Evolutionary conservation across 1,140 invertebrate species (phyloP), one percentile per base, ranked within the genome.

Genomic region (Palaemon carinicauda): DNA sequence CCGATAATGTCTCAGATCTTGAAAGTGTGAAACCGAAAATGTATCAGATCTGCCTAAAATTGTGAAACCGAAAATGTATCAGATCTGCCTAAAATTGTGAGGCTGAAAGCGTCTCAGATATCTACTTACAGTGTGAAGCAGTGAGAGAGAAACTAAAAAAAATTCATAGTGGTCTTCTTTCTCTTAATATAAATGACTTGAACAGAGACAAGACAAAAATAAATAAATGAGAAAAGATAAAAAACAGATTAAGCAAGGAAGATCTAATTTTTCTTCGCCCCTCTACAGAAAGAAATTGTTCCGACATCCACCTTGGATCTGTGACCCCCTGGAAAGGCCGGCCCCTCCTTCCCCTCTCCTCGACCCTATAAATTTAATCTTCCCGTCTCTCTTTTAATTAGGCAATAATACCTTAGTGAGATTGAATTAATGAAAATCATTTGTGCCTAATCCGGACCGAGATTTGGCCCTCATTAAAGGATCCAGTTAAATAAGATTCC

Each of bases 391-490:
- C 77, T 86, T 86, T 86, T 86, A 86, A 86, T 86, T 86, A 86
- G 83, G 83, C 83, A 86, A 86, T 86, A 86, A 86, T 86, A 86
- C 83, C 83, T 86, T 80, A 69, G 83, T 73, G 83, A 86, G 83
- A 86, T 73, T 86, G 83, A 86, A 86, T 86, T 86, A 80, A 86
- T 86, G 83, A 80, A 86, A 86, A 86, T 86, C 83, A 86, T 86
- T 86, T 86, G 83, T 86, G 83, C 65, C 77, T 80, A 80, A 86
- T 80, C 83, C 75, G 10, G 83, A 65, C 52, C 53, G 56, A 80
- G 83, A 86, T 86, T 86, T 86, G 75, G 83, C 24, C 77, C 77
- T 86, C 83, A 86, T 86, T 86, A 86, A 86, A 74, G 74, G 83
- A 80, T 86, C 83, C 69, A 80, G 83, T 86, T 86, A 80, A 86